Evolutionary conservation across 1,140 invertebrate genomes (phyloP).

Genomic region (Drosophila virilis): DNA sequence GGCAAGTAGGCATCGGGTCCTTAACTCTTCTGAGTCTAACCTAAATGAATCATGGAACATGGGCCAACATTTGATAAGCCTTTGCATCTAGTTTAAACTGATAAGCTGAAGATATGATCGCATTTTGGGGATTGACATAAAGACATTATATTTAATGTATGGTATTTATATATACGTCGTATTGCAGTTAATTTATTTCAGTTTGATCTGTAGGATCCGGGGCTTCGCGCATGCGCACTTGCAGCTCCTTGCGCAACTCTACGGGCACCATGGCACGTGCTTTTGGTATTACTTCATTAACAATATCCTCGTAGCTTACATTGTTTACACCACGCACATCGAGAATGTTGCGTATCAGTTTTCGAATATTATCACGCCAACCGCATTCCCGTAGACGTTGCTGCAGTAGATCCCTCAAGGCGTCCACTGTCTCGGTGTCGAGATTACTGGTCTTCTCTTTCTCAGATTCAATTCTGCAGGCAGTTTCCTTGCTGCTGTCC

Average conservation of each 20-base stretch:
- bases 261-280: background rate
- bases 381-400: background rate
- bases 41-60: too few relatives aligned
- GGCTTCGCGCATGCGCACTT: background rate
- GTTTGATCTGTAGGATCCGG: too few relatives aligned
- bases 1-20: too few relatives aligned
- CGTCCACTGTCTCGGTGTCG: background rate
- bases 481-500: background rate
- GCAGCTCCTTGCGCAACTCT: background rate
- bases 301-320: slow-evolving; percentile 2
- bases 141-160: too few relatives aligned
- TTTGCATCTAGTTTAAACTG: too few relatives aligned
- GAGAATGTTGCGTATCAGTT: background rate
- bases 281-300: background rate
- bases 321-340: background rate
- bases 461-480: background rate
- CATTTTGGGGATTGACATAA: too few relatives aligned
- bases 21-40: too few relatives aligned
- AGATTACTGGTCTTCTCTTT: background rate
- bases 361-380: background rate
- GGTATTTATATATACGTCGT: too few relatives aligned
- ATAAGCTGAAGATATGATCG: too few relatives aligned
- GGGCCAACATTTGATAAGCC: too few relatives aligned
- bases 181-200: too few relatives aligned
- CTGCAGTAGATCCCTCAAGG: background rate